A percentile compares a stretch with the other conserved stretches of the same genome.
Evolutionary conservation across 2,888 invertebrate species (phyloP).

Genomic region (Agonum fuliginosum): DNA sequence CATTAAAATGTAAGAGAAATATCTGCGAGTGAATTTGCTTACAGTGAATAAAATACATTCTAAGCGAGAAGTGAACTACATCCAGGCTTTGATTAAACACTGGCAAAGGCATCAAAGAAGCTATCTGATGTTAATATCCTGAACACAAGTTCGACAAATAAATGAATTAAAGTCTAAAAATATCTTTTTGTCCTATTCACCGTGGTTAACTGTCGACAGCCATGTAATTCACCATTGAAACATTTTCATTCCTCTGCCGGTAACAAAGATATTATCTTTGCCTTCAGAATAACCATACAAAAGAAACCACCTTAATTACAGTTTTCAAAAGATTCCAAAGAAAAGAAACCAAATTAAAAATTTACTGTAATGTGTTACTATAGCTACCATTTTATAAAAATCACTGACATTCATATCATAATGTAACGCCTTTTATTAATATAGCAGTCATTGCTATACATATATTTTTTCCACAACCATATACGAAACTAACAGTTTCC

Average conservation of each 20-base stretch:
- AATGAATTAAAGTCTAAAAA: constrained; percentile 41
- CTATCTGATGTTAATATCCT: constrained; percentile 48
- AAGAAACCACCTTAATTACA: constrained; percentile 41
- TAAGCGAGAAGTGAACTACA: constrained; percentile 17
- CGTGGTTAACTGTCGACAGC: constrained; percentile 26
- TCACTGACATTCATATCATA: too few species aligned
- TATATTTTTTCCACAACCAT: too few species aligned
- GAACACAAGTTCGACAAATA: constrained; percentile 40
- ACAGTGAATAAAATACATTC: constrained; percentile 18
- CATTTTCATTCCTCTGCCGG: constrained; percentile 13
- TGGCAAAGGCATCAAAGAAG: constrained; percentile 35
- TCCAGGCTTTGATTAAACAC: constrained; percentile 37
- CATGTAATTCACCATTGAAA: constrained; percentile 27
- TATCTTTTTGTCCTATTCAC: constrained; percentile 39
- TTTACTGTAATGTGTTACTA: too few species aligned
- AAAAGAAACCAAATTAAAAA: constrained; percentile 27
- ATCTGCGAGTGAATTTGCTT: background rate
- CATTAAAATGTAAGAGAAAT: constrained; percentile 16
- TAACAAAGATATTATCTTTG: constrained; percentile 44
- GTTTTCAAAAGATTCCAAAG: constrained; percentile 14
- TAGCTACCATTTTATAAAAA: too few species aligned
- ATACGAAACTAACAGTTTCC: too few species aligned
- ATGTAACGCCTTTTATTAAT: too few species aligned
- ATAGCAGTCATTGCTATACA: too few species aligned
- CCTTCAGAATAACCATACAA: constrained; percentile 32